phyloP scores from a whole-genome alignment of 2,797 vertebrate species.

The Amazona ochrocephala region DNA sequence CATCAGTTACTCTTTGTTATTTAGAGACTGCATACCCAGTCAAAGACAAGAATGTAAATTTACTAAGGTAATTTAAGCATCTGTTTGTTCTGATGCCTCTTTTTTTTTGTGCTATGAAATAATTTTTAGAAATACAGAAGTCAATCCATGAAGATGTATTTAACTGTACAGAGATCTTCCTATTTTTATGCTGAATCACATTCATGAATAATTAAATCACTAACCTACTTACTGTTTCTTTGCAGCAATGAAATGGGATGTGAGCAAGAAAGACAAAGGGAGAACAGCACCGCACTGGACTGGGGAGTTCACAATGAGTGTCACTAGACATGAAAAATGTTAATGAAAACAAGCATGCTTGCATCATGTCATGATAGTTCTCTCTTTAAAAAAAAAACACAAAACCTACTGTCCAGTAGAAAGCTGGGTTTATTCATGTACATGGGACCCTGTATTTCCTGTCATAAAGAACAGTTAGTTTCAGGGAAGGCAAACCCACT shows the following conservation, averaged over 20 bases:
- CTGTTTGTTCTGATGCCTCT: neutral
- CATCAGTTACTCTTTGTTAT: neutral
- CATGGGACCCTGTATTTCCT: neutral
- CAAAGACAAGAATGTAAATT: neutral
- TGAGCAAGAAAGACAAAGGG: neutral
- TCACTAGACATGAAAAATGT: neutral
- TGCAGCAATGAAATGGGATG: constrained; percentile 43
- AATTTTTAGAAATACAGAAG: neutral
- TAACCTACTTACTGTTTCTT: neutral
- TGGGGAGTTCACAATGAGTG: neutral
- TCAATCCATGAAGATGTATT: neutral
- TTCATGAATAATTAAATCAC: constrained; percentile 2
- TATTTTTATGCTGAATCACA: neutral
- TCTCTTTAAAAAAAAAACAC: neutral
- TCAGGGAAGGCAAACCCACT: neutral
- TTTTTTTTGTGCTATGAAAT: neutral
- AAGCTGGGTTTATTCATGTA: neutral
- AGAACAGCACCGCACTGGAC: neutral
- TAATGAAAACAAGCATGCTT: neutral
- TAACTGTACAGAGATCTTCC: neutral
- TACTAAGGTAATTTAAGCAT: neutral
- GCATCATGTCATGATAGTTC: neutral
- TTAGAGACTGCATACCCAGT: neutral
- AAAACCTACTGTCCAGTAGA: neutral
- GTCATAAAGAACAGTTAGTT: neutral